Conservation (phyloP, 92 coral and sea anemone genomes). For the Bergia puertoricense region DNA sequence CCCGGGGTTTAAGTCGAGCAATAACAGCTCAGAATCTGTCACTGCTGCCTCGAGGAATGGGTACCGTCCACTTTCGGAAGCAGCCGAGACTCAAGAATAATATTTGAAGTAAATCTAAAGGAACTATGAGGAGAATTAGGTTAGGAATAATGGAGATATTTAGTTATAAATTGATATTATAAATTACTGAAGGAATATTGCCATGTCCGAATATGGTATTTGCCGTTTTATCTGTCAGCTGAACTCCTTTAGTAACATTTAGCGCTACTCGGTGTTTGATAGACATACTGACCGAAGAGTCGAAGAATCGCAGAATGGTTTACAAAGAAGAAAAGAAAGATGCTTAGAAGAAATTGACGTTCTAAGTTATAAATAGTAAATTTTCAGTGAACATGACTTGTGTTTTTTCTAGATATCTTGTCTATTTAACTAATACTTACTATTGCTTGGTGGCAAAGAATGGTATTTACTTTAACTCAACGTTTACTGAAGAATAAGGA, state of each 20-base stretch:
- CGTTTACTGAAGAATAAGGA: no score
- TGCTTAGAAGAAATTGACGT: no score
- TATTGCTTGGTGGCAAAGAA: not conserved
- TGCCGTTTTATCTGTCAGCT: not conserved
- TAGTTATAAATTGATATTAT: no score
- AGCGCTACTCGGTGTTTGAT: no score
- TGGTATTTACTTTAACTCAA: no score
- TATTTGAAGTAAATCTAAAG: not conserved
- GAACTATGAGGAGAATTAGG: not conserved
- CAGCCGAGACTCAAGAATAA: slow-evolving; percentile 28
- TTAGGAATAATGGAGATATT: not conserved
- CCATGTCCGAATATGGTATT: no score
- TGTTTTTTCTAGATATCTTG: not conserved
- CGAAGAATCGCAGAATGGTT: not conserved
- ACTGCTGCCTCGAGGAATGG: slow-evolving; percentile 9
- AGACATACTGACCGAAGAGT: not conserved
- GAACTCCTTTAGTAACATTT: not conserved
- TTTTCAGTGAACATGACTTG: not conserved
- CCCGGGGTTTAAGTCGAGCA: slow-evolving; percentile 36
- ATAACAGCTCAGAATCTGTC: slow-evolving; percentile 14
- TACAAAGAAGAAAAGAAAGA: not conserved
- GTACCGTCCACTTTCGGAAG: slow-evolving; percentile 33
- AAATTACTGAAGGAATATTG: not conserved
- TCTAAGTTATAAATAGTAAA: no score
- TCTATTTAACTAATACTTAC: not conserved